These are phyloP conservation scores for Anguilla anguilla DNA, from an alignment of 2,797 vertebrate species.

Conservation along the genomic window DNA sequence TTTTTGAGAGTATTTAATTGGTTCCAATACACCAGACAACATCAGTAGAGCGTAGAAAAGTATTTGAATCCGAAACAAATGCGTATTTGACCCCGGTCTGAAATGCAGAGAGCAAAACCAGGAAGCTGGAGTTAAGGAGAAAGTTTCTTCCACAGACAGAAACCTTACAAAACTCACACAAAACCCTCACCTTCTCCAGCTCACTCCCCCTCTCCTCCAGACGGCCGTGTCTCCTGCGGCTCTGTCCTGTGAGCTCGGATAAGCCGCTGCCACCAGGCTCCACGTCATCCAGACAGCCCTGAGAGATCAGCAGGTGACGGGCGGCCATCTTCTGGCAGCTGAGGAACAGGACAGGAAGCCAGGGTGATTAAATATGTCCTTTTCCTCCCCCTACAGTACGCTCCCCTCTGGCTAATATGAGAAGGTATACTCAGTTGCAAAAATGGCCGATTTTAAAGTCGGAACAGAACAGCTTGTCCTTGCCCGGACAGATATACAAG, in stretches of 20 bases:
- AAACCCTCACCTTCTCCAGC: conserved; percentile 49
- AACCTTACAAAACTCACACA: not conserved
- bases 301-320: conserved; percentile 44
- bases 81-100: no score
- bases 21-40: no score
- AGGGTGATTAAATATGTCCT: no score
- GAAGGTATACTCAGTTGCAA: not conserved
- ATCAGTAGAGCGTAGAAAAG: no score
- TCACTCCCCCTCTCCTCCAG: conserved; percentile 26
- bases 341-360: not conserved
- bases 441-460: not conserved
- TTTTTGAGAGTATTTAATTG: no score
- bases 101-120: not conserved
- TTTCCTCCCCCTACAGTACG: not conserved
- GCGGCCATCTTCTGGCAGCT: conserved; percentile 61
- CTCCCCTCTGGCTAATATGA: not conserved
- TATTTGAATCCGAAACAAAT: no score
- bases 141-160: no score
- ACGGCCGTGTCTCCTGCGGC: conserved; percentile 17
- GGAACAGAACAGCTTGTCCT: not conserved
- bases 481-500: no score
- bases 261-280: not conserved
- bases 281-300: conserved; percentile 33
- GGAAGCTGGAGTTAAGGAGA: not conserved
- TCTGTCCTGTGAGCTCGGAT: conserved; percentile 31